A percentile compares a stretch with the other conserved stretches of the same genome.
phyloP scores from a whole-genome alignment of 2,113 vertebrate species.

The Beaufortia kweichowensis region DNA sequence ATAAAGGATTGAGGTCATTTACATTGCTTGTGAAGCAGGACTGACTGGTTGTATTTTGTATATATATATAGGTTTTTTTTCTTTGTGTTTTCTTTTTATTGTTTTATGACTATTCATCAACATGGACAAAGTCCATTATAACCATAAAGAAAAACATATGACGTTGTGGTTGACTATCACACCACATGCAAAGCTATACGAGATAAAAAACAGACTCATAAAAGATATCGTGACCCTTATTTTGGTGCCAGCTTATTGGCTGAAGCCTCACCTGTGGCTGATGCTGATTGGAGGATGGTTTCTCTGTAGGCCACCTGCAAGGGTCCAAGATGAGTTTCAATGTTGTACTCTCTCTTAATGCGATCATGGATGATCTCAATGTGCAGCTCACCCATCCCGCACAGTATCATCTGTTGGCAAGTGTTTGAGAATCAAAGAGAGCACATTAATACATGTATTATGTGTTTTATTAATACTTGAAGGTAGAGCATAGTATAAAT shows the following conservation, averaged over 20 bases:
- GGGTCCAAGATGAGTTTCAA: constrained; percentile 90
- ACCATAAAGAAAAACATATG: background rate
- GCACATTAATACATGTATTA: too few relatives aligned
- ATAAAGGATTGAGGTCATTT: too few relatives aligned
- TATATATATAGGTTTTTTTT: background rate
- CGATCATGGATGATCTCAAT: constrained; percentile 96
- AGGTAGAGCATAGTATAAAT: too few relatives aligned
- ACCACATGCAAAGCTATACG: background rate
- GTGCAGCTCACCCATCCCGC: constrained; percentile 98
- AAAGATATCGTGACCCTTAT: too few relatives aligned
- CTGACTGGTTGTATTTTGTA: background rate
- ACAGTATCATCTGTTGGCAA: constrained; percentile 82
- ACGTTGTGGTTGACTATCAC: background rate
- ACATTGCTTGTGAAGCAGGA: background rate
- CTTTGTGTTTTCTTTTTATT: background rate
- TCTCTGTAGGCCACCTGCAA: constrained; percentile 95
- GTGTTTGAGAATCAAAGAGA: background rate
- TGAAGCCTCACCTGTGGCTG: constrained; percentile 75
- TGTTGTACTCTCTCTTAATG: constrained; percentile 89
- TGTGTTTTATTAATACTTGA: too few relatives aligned
- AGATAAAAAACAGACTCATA: too few relatives aligned
- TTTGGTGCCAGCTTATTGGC: background rate
- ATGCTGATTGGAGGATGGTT: constrained; percentile 79
- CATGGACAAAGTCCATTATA: constrained; percentile 8
- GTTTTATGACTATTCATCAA: background rate